Base-by-base conservation (phyloP, 1,140 invertebrate species). In the Cataglyphis hispanica region DNA sequence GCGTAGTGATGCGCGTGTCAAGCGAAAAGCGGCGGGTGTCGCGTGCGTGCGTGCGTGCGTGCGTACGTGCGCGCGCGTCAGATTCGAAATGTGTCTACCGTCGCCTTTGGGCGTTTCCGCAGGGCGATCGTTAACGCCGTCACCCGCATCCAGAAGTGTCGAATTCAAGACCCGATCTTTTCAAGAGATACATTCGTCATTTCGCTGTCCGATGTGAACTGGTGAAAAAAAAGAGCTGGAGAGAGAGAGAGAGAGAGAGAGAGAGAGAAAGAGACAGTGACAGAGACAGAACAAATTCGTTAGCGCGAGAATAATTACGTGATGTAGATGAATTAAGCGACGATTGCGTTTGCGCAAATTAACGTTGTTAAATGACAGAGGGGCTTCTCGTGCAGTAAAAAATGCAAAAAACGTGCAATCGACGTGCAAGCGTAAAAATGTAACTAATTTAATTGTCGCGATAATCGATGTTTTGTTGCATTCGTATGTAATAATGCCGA, bases 111-210 rank as follows among this genome's bases (percentile, higher is more conserved):
- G 88, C 86, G 91, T 93, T 93, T 93, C 93, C 93, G 93, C 89
- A 76, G 84, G 76, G 85, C 93, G 93, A 94, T 94, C 93, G 93
- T 94, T 94, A 94, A 89, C 78, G 75, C 86, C 83, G 90, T 88
- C 67, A 74, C 67, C 56, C 78, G 67, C 53, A 61, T 83, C 53
- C 67, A 16, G 25, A 72, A 74, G 53, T 83, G 67, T 74, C 78
- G 78, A 83, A 74, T 61, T 53, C 78, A 61, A 74, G 78, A 46
- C n/a, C 64, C 34, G 78, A 83, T 83, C 78, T 60, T 72, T 81
- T 60, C 67, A 40, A 66, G 53, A 67, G 46, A 50, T 50, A 19
- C 46, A 6, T 1, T 13, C 46, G 43, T 56, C 50, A 19, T 10
- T 46, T 25, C 4, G 19, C 16, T 31, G 56, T 22, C 10, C 22